These are phyloP conservation scores for Catagonus wagneri DNA, from an alignment of 2,113 vertebrate genomes.

Conservation along the genomic window DNA sequence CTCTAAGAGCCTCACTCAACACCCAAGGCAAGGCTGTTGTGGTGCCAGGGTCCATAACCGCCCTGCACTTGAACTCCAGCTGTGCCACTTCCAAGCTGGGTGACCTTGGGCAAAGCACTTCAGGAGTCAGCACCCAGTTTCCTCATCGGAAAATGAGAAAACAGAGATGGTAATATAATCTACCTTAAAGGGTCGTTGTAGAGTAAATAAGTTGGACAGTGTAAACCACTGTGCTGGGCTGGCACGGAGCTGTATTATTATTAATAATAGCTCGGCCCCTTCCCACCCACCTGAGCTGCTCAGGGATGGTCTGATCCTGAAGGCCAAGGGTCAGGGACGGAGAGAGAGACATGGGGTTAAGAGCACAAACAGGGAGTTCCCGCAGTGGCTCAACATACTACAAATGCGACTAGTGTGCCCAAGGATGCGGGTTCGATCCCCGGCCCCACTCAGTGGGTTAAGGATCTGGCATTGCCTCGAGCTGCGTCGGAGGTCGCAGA, in stretches of 20 bases:
- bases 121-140: background rate
- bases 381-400: too few species aligned
- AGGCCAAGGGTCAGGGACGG: background rate
- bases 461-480: too few species aligned
- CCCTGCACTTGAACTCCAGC: background rate
- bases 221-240: background rate
- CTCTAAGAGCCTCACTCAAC: background rate
- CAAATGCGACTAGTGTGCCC: too few species aligned
- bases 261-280: background rate
- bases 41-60: background rate
- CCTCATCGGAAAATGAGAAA: background rate
- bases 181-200: background rate
- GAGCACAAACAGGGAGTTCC: too few species aligned
- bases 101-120: background rate
- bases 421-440: too few species aligned
- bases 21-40: accelerated
- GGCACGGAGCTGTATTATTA: accelerated
- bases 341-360: background rate
- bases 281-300: background rate
- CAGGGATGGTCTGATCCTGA: background rate
- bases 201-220: background rate
- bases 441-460: too few species aligned
- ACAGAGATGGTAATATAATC: accelerated
- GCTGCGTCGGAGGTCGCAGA: too few species aligned
- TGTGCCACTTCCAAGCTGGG: too few species aligned